Conservation (phyloP, 2,888 invertebrate genomes). For the Hymenopus coronatus region DNA sequence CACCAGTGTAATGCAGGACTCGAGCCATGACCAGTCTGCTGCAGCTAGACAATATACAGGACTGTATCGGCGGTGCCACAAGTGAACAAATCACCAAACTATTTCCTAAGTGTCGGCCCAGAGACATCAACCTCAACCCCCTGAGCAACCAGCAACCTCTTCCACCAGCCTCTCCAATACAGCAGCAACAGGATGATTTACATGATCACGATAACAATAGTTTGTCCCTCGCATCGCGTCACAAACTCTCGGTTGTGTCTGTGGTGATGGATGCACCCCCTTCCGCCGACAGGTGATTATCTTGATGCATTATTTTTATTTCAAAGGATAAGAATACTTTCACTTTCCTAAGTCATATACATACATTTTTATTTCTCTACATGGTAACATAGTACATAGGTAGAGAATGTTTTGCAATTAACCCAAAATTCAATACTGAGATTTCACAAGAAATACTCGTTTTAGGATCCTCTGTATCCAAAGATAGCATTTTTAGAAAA, state of each 20-base stretch:
- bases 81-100: conserved; percentile 75
- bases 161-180: neutral
- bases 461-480: too few relatives aligned
- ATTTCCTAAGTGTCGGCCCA: conserved; percentile 84
- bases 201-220: conserved; percentile 45
- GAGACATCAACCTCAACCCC: conserved; percentile 58
- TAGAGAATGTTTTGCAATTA: too few relatives aligned
- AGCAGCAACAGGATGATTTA: conserved; percentile 21
- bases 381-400: too few relatives aligned
- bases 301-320: too few relatives aligned
- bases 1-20: neutral
- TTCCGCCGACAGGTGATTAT: conserved; percentile 46
- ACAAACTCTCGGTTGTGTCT: conserved; percentile 30
- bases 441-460: too few relatives aligned
- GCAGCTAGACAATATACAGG: conserved; percentile 44
- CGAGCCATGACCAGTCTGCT: conserved; percentile 43
- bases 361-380: too few relatives aligned
- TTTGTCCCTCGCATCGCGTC: conserved; percentile 40
- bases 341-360: too few relatives aligned
- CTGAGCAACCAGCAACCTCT: conserved; percentile 38
- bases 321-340: too few relatives aligned
- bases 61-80: conserved; percentile 44
- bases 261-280: conserved; percentile 49
- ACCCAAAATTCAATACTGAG: too few relatives aligned
- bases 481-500: too few relatives aligned